phyloP scores from a whole-genome alignment of 1,140 invertebrate species.

The Lamellibrachia luymesi region DNA sequence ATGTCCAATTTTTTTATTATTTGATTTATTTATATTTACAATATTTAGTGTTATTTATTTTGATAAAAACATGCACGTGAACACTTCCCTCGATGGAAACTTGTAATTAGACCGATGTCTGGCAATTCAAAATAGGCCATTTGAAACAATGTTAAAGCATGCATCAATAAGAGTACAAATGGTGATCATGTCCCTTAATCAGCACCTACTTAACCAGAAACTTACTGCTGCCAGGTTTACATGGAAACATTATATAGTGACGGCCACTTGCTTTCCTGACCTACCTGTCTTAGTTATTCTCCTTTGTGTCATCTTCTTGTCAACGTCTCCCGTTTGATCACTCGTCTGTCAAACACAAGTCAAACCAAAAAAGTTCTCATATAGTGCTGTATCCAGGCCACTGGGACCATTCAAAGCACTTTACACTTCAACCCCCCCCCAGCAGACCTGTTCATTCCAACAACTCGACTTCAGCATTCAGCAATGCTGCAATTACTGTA shows the following conservation, averaged over 20 bases:
- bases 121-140: not conserved
- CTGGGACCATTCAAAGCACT: too few species aligned
- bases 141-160: not conserved
- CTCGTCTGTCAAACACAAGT: not conserved
- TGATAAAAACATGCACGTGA: too few species aligned
- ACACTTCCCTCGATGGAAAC: too few species aligned
- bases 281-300: not conserved
- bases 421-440: too few species aligned
- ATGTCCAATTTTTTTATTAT: too few species aligned
- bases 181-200: not conserved
- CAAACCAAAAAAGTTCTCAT: not conserved
- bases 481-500: too few species aligned
- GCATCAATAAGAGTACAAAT: not conserved
- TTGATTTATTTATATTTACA: too few species aligned
- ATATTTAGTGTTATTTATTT: too few species aligned
- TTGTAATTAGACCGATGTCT: not conserved
- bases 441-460: too few species aligned
- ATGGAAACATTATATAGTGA: not conserved
- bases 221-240: not conserved
- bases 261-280: not conserved
- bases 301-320: not conserved
- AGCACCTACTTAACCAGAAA: not conserved
- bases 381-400: too few species aligned
- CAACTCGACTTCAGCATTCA: too few species aligned
- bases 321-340: not conserved